A percentile compares a stretch with the other conserved stretches of the same genome.
Conservation (phyloP, 2,797 vertebrate species). For the Rhabdophis nuchalis region DNA sequence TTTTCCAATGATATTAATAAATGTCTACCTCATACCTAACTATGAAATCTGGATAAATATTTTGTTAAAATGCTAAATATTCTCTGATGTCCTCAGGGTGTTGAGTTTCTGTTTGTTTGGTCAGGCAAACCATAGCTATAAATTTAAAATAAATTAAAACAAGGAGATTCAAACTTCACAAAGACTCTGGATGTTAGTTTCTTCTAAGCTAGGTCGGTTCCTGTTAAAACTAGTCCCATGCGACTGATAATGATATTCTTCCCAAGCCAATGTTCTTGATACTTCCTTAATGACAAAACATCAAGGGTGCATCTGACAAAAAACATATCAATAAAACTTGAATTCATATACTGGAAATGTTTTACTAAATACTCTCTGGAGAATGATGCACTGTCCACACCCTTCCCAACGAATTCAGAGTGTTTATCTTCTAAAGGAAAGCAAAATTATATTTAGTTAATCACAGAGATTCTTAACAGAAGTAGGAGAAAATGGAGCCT, state of each 20-base stretch:
- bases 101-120: conserved; percentile 1
- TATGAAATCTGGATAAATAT: neutral
- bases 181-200: conserved; percentile 5
- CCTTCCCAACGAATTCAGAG: conserved; percentile 6
- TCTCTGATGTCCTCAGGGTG: neutral
- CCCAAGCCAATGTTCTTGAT: neutral
- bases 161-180: neutral
- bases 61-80: neutral
- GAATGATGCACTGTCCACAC: neutral
- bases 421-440: neutral
- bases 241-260: conserved; percentile 7
- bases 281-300: conserved; percentile 6
- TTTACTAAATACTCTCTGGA: conserved; percentile 5
- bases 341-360: conserved; percentile 9
- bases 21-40: neutral
- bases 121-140: neutral
- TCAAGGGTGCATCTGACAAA: neutral
- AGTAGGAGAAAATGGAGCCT: neutral
- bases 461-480: conserved; percentile 14
- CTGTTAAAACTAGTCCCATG: neutral
- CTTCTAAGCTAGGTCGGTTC: neutral
- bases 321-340: neutral
- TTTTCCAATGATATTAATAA: neutral
- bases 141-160: conserved; percentile 17
- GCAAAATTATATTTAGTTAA: neutral